Conservation (phyloP, 2,888 invertebrate species). For the Aphodius granarius region DNA sequence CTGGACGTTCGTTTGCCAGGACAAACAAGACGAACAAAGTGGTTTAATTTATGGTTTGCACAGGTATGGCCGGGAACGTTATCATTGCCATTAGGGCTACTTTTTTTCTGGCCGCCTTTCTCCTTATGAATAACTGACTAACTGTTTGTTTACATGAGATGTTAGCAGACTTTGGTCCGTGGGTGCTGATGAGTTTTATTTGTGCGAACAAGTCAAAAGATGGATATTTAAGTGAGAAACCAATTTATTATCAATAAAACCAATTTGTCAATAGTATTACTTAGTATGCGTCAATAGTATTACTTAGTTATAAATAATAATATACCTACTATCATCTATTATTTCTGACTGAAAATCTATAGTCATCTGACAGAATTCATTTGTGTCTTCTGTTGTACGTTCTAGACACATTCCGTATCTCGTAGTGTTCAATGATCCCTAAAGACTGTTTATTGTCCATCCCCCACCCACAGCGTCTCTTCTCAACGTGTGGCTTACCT, state of each 20-base stretch:
- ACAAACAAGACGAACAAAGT: background rate
- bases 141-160: background rate
- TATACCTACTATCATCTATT: no score
- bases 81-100: background rate
- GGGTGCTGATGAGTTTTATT: background rate
- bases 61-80: background rate
- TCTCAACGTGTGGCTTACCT: background rate
- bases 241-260: background rate
- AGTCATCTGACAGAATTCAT: background rate
- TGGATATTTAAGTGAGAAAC: no score
- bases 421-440: background rate
- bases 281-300: no score
- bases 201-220: background rate
- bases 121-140: background rate
- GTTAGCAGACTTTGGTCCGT: background rate
- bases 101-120: background rate
- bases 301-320: no score
- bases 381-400: background rate
- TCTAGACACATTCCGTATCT: background rate
- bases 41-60: background rate
- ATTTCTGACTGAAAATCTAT: background rate
- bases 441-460: background rate
- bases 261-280: background rate
- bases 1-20: background rate
- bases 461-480: background rate